Evolutionary conservation across 2,113 vertebrate genomes (phyloP).

Genomic region (Echinops telfairi): DNA sequence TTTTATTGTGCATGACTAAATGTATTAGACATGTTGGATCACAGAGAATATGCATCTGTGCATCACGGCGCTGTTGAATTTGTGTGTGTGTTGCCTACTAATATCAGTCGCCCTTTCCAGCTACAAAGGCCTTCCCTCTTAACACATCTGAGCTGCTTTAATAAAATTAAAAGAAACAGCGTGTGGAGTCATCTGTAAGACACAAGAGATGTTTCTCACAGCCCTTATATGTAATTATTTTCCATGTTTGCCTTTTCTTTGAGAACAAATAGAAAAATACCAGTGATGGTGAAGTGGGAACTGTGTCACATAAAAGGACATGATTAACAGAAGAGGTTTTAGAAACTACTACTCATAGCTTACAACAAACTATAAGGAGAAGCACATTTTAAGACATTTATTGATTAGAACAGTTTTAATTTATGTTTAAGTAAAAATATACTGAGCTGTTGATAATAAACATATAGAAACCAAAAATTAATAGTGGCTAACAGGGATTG

Average conservation of each 20-base stretch:
- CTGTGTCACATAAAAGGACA: neutral
- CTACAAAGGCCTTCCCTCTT: constrained; percentile 53
- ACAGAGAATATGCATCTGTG: constrained; percentile 73
- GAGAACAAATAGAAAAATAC: constrained; percentile 18
- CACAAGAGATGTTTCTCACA: neutral
- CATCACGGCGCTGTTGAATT: constrained; percentile 66
- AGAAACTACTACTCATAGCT: constrained; percentile 24
- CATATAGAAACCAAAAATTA: neutral
- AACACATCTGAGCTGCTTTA: constrained; percentile 2
- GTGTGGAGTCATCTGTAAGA: neutral
- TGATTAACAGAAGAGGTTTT: neutral
- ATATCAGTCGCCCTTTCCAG: constrained; percentile 58
- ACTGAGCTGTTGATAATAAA: neutral
- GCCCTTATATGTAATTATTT: neutral
- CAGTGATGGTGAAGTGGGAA: neutral
- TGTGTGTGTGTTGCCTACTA: constrained; percentile 79
- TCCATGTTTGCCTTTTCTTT: constrained; percentile 7
- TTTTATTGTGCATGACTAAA: constrained; percentile 84
- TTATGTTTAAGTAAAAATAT: constrained; percentile 44
- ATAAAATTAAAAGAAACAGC: constrained; percentile 63
- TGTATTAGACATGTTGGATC: constrained; percentile 82
- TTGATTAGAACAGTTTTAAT: neutral
- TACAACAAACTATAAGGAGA: constrained; percentile 24
- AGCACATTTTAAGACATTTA: neutral
- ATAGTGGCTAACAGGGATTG: neutral